A percentile compares a stretch with the other conserved stretches of the same genome.
phyloP scores from a whole-genome alignment of 1,140 invertebrate species.

The Drosophila kurseongensis region DNA sequence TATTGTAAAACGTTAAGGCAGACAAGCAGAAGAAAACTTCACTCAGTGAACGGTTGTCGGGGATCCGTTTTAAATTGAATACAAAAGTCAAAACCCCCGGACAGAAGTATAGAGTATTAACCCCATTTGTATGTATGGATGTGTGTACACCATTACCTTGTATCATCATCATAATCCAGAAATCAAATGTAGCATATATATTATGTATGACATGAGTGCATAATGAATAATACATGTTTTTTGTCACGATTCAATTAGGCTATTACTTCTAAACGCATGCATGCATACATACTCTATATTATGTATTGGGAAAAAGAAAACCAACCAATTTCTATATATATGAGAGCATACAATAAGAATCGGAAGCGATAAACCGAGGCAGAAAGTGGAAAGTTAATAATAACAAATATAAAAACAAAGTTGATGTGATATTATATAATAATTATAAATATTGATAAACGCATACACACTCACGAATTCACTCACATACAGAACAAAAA shows the following conservation, averaged over 20 bases:
- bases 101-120: slow-evolving; percentile 58
- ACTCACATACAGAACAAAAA: slow-evolving; percentile 28
- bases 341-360: slow-evolving; percentile 66
- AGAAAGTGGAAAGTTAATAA: slow-evolving; percentile 44
- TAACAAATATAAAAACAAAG: slow-evolving; percentile 78
- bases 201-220: slow-evolving; percentile 15
- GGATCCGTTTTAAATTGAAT: slow-evolving; percentile 60
- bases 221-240: slow-evolving; percentile 22
- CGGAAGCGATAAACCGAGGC: slow-evolving; percentile 21
- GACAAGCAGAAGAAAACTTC: slow-evolving; percentile 45
- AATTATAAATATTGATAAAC: slow-evolving; percentile 71
- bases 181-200: slow-evolving; percentile 23
- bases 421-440: slow-evolving; percentile 85
- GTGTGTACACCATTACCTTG: slow-evolving; percentile 34
- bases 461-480: slow-evolving; percentile 46
- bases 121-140: slow-evolving; percentile 54
- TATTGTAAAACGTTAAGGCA: slow-evolving; percentile 65
- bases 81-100: slow-evolving; percentile 28
- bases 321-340: slow-evolving; percentile 43
- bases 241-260: slow-evolving; percentile 61
- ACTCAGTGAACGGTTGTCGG: slow-evolving; percentile 73
- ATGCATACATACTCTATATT: slow-evolving; percentile 36
- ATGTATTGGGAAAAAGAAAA: slow-evolving; percentile 14
- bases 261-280: slow-evolving; percentile 50
- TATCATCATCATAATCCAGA: slow-evolving; percentile 27